These are phyloP conservation scores for Pipra filicauda DNA, from an alignment of 2,113 vertebrate species.

Conservation along the genomic window DNA sequence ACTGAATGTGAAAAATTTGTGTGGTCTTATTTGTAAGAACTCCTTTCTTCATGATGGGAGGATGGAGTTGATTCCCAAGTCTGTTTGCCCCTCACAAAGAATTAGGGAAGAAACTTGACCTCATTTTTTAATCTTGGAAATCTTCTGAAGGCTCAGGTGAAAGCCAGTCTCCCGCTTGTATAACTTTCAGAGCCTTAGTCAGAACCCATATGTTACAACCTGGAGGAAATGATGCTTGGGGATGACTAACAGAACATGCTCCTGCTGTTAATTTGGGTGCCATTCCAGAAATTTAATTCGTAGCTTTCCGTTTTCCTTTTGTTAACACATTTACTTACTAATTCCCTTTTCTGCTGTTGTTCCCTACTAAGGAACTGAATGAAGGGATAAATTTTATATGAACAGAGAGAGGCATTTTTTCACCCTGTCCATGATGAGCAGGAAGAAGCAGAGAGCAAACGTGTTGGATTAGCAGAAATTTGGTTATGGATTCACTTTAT, in stretches of 20 bases:
- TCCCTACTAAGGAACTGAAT: not conserved
- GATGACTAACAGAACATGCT: constrained; percentile 50
- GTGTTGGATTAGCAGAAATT: not conserved
- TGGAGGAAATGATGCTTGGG: constrained; percentile 24
- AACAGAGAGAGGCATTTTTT: not conserved
- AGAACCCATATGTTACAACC: constrained; percentile 52
- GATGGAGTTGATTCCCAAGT: not conserved
- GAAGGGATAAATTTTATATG: not conserved
- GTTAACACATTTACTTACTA: not conserved
- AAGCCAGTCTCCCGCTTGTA: not conserved
- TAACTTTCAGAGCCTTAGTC: constrained; percentile 26
- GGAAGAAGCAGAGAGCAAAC: not conserved
- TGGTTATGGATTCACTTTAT: not conserved
- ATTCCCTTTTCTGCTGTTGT: not conserved
- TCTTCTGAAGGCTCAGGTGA: not conserved
- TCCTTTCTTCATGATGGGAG: not conserved
- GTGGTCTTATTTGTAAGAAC: not conserved
- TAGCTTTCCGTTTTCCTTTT: constrained; percentile 13
- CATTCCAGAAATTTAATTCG: not conserved
- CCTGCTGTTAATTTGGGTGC: constrained; percentile 45
- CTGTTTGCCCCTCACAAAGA: not conserved
- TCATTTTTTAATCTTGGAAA: not conserved
- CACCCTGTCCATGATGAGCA: rapidly evolving
- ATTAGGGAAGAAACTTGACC: not conserved
- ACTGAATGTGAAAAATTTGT: not conserved